A percentile compares a stretch with the other conserved stretches of the same genome.
Conservation (phyloP, 1,140 invertebrate species). For the Aphaenogaster ashmeadi region DNA sequence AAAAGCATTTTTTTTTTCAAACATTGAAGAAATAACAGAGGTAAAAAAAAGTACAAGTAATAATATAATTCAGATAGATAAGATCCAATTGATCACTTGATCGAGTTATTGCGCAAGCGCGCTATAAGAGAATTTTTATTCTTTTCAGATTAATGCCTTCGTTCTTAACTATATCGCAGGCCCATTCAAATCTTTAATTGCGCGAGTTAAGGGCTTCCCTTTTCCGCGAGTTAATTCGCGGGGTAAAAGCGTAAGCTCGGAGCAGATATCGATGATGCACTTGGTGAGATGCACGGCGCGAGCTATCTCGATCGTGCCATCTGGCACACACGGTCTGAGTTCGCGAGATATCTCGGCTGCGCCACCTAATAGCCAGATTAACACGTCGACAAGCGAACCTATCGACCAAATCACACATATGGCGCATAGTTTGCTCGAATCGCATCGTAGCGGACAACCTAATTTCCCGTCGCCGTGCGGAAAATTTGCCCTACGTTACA, state of each 20-base stretch:
- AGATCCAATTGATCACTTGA: neutral
- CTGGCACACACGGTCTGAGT: slow-evolving; percentile 24
- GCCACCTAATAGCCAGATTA: slow-evolving; percentile 50
- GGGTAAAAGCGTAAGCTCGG: neutral
- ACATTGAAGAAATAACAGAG: neutral
- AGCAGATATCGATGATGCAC: slow-evolving; percentile 46
- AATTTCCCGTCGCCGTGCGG: slow-evolving; percentile 18
- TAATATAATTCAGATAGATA: neutral
- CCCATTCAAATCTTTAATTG: neutral
- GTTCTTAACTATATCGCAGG: neutral
- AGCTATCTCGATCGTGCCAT: slow-evolving; percentile 56
- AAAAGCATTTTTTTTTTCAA: neutral
- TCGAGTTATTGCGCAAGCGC: neutral
- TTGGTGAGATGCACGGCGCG: slow-evolving; percentile 26
- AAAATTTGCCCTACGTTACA: slow-evolving; percentile 2
- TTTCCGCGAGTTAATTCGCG: slow-evolving; percentile 3
- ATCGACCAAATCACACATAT: slow-evolving; percentile 54
- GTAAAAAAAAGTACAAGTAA: neutral
- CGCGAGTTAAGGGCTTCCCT: neutral
- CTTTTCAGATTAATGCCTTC: neutral
- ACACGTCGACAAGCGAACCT: slow-evolving; percentile 59
- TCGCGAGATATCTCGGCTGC: slow-evolving; percentile 50
- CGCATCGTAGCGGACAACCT: slow-evolving; percentile 21
- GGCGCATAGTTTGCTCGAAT: slow-evolving; percentile 25
- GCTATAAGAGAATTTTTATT: neutral